Percentiles rank a stretch among this genome's conserved stretches.
Conservation (phyloP, 1,140 invertebrate species). For the Cylas formicarius region DNA sequence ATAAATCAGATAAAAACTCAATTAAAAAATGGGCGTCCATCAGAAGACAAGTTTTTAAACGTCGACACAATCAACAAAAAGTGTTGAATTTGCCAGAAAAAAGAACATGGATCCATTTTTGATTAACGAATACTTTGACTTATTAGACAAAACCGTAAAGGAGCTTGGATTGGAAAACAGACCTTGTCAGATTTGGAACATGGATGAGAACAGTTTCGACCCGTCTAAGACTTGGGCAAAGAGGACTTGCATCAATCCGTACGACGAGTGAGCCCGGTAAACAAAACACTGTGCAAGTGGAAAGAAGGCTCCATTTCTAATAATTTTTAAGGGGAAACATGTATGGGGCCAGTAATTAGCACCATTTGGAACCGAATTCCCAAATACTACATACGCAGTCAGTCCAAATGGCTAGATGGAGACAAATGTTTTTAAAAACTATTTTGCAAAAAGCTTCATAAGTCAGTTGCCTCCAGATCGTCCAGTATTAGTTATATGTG, state of each 20-base stretch:
- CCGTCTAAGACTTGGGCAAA: constrained; percentile 32
- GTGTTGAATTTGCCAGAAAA: no score
- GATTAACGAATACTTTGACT: constrained; percentile 33
- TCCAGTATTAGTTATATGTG: constrained; percentile 36
- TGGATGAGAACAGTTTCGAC: constrained; percentile 37
- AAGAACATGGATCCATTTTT: constrained; percentile 30
- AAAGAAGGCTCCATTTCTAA: constrained; percentile 36
- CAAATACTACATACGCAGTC: constrained; percentile 35
- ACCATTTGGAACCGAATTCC: constrained; percentile 19
- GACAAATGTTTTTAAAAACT: constrained; percentile 23
- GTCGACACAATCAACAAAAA: no score
- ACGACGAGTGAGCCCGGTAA: constrained; percentile 33
- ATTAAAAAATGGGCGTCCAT: no score
- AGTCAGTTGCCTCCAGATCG: constrained; percentile 21
- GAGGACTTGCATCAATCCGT: constrained; percentile 28
- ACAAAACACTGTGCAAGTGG: constrained; percentile 38
- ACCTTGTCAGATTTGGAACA: constrained; percentile 34
- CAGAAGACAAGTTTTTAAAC: no score
- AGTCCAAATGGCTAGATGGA: constrained; percentile 38
- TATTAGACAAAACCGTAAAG: constrained; percentile 24
- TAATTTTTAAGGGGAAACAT: constrained; percentile 35
- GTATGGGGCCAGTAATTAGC: constrained; percentile 26
- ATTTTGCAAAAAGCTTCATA: constrained; percentile 35
- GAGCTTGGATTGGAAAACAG: constrained; percentile 24
- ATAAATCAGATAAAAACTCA: no score